These are phyloP conservation scores for Calliphora vicina DNA, from an alignment of 1,140 invertebrate species.

Conservation along the genomic window DNA sequence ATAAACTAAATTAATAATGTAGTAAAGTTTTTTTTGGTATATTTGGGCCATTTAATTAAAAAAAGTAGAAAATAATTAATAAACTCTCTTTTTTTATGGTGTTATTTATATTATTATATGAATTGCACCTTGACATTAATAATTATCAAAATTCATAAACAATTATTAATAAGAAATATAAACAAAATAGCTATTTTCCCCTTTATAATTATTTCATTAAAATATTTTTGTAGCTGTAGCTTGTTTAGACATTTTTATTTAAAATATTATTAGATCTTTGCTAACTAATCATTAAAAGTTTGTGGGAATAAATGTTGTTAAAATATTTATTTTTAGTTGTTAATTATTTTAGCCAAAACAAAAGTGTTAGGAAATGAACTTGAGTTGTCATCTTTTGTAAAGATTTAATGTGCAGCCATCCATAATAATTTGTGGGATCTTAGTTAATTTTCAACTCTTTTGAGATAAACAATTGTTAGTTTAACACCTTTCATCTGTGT, in stretches of 20 bases:
- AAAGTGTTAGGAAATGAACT: constrained; percentile 5
- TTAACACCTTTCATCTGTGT: neutral
- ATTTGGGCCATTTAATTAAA: neutral
- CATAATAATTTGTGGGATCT: neutral
- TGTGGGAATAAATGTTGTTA: neutral
- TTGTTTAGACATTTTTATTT: too few species aligned
- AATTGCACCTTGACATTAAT: neutral
- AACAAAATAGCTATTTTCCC: neutral
- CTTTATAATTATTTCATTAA: neutral
- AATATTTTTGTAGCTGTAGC: too few species aligned
- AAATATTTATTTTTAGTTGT: neutral
- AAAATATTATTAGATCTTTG: neutral
- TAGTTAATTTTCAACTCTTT: too few species aligned
- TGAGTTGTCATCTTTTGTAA: neutral
- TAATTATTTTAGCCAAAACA: neutral
- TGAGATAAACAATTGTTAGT: neutral
- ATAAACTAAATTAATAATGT: too few species aligned
- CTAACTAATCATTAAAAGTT: neutral
- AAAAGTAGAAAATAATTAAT: neutral
- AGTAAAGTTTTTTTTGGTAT: neutral
- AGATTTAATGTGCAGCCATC: neutral
- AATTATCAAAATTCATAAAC: neutral
- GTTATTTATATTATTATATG: neutral
- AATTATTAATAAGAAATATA: neutral
- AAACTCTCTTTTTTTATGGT: neutral